Evolutionary conservation across 1,140 invertebrate species (phyloP).

Genomic region (Nebria ingens): DNA sequence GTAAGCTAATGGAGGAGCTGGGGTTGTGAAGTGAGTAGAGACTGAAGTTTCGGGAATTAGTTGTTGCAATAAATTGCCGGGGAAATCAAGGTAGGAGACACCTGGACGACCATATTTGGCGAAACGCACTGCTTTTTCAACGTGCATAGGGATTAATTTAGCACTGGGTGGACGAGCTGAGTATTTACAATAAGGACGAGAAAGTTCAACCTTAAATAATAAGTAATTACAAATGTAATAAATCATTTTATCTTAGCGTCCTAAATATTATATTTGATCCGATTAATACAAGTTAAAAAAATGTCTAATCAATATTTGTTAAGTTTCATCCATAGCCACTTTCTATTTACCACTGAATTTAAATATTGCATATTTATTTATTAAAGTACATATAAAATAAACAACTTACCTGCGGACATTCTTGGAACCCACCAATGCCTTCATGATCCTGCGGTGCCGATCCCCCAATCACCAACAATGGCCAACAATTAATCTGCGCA

Average conservation of each 20-base stretch:
- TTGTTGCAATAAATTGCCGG: constrained; percentile 65
- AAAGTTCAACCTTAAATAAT: constrained; percentile 56
- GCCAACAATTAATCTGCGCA: constrained; percentile 94
- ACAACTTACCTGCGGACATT: constrained; percentile 75
- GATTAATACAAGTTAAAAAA: too few species aligned
- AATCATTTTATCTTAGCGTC: background rate
- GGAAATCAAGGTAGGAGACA: constrained; percentile 79
- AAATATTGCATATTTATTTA: constrained; percentile 19
- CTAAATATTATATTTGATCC: too few species aligned
- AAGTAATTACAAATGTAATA: constrained; percentile 10
- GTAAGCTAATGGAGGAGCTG: constrained; percentile 52
- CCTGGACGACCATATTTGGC: constrained; percentile 83
- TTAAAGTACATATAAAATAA: too few species aligned
- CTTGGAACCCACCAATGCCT: constrained; percentile 90
- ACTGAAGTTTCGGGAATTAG: constrained; percentile 36
- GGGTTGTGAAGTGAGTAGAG: constrained; percentile 34
- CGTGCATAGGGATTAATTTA: constrained; percentile 74
- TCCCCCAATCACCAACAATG: constrained; percentile 82
- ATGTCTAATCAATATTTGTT: background rate
- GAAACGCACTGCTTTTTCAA: constrained; percentile 83
- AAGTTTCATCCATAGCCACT: constrained; percentile 8
- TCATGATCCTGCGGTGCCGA: constrained; percentile 86
- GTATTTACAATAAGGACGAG: constrained; percentile 82
- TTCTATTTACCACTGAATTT: constrained; percentile 8
- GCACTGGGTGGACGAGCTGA: constrained; percentile 73